Conservation (phyloP, 2,888 invertebrate genomes). For the Trachelus stipa region DNA sequence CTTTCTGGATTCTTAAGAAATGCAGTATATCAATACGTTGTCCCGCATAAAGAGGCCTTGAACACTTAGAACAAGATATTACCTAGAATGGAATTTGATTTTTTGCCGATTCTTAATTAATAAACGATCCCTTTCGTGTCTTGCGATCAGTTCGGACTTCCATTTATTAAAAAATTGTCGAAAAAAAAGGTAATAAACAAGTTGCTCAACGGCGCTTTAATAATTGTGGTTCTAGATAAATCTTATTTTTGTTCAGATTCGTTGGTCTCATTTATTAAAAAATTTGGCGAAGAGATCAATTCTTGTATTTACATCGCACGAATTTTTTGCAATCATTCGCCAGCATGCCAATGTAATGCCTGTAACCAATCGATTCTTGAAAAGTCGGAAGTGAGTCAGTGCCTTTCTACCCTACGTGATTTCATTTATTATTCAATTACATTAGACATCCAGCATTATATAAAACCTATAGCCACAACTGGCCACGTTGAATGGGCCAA, state of each 20-base stretch:
- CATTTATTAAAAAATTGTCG: not conserved
- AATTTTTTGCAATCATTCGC: constrained; percentile 10
- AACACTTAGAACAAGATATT: not conserved
- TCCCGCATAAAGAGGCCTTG: not conserved
- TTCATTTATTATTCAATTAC: constrained; percentile 10
- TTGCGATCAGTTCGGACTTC: not conserved
- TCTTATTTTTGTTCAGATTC: too few species aligned
- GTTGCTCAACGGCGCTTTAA: too few species aligned
- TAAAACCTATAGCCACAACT: constrained; percentile 4
- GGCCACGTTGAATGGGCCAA: not conserved
- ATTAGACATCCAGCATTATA: constrained; percentile 26
- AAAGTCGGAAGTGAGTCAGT: constrained; percentile 1
- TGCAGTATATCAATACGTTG: not conserved
- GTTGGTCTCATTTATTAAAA: not conserved
- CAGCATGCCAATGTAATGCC: constrained; percentile 23
- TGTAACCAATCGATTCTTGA: not conserved
- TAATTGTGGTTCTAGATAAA: too few species aligned
- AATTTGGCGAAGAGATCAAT: not conserved
- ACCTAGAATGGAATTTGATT: not conserved
- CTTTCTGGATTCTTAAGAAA: not conserved
- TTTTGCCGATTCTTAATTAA: not conserved
- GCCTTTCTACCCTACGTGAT: constrained; percentile 18
- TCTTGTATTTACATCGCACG: not conserved
- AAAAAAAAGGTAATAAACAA: too few species aligned
- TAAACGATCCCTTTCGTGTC: not conserved